Evolutionary conservation across 1,140 invertebrate genomes (phyloP).

Genomic region (Leptoteleia sp.): DNA sequence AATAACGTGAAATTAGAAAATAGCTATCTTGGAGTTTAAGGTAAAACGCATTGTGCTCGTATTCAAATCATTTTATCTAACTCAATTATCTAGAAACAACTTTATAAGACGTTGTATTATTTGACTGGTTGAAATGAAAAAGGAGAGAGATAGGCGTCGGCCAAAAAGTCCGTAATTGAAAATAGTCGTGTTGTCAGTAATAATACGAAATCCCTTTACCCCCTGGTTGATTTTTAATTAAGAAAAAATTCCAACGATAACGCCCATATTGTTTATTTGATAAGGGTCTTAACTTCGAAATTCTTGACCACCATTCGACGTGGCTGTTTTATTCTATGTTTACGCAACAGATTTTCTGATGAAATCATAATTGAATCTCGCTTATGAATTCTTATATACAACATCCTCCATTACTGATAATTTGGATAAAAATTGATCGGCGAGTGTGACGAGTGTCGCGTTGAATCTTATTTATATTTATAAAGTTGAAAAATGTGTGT

Average conservation of each 20-base stretch:
- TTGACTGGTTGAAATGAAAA: too few relatives aligned
- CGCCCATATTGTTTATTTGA: constrained; percentile 1
- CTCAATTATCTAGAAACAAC: neutral
- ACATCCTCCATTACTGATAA: constrained; percentile 16
- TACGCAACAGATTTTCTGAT: constrained; percentile 28
- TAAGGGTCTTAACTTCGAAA: constrained; percentile 6
- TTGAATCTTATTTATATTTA: too few relatives aligned
- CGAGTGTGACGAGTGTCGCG: too few relatives aligned
- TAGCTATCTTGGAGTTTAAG: neutral
- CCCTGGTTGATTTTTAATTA: too few relatives aligned
- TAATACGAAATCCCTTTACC: too few relatives aligned
- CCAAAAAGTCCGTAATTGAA: too few relatives aligned
- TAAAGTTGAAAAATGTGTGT: too few relatives aligned
- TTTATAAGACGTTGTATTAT: neutral
- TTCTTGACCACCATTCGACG: constrained; percentile 1
- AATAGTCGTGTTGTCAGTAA: too few relatives aligned
- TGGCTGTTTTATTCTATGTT: constrained; percentile 23
- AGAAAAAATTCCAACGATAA: too few relatives aligned
- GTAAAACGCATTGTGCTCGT: too few relatives aligned
- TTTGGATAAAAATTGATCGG: neutral
- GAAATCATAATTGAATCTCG: constrained; percentile 29
- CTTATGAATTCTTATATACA: constrained; percentile 3
- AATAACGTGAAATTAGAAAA: constrained; percentile 11
- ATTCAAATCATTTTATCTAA: neutral
- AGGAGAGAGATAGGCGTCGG: too few relatives aligned